Conservation (phyloP, 1,140 invertebrate genomes). For the Diorhabda sublineata region DNA sequence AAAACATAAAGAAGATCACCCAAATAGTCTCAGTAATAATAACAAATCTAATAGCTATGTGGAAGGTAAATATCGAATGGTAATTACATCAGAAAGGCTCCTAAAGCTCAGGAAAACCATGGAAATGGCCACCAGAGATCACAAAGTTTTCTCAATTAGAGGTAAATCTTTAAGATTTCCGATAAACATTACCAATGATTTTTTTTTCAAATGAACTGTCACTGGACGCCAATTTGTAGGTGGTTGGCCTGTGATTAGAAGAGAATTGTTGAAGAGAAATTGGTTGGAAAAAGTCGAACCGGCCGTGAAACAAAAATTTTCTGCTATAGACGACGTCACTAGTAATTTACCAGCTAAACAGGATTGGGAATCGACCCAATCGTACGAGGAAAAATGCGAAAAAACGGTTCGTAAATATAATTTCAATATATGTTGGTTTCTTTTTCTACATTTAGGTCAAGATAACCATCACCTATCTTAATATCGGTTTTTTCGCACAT, state of each 20-base stretch:
- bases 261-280: constrained; percentile 55
- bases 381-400: constrained; percentile 51
- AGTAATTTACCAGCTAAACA: constrained; percentile 51
- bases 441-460: too few relatives aligned
- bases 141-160: constrained; percentile 52
- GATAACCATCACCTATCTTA: too few relatives aligned
- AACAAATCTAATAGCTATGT: constrained; percentile 34
- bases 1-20: constrained; percentile 23
- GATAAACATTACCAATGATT: neutral
- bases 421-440: too few relatives aligned
- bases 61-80: constrained; percentile 35
- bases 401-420: constrained; percentile 41
- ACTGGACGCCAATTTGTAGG: constrained; percentile 29
- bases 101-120: constrained; percentile 48
- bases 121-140: constrained; percentile 51
- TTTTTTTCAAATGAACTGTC: neutral
- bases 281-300: constrained; percentile 63
- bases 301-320: constrained; percentile 22
- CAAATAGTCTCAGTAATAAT: constrained; percentile 21
- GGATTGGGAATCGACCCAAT: constrained; percentile 46
- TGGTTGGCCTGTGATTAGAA: constrained; percentile 51
- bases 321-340: constrained; percentile 36
- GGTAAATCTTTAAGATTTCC: constrained; percentile 32
- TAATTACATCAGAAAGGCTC: constrained; percentile 50
- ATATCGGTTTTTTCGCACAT: too few relatives aligned